Percentiles rank a stretch among this genome's conserved stretches.
phyloP scores from a whole-genome alignment of 2,797 vertebrate genomes.

The Tenualosa ilisha region DNA sequence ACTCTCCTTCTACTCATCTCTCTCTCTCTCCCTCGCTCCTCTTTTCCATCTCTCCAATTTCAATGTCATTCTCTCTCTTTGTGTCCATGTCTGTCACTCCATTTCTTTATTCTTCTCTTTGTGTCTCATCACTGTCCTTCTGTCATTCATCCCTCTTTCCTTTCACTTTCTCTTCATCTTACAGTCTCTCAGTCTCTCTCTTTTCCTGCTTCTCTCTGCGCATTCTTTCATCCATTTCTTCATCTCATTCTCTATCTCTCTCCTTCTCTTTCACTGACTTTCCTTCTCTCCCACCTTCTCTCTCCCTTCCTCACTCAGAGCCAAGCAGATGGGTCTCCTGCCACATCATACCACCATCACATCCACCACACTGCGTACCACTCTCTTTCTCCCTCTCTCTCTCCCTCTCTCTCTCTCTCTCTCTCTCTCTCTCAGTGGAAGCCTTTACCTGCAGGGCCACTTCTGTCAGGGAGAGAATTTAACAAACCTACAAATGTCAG shows the following conservation, averaged over 20 bases:
- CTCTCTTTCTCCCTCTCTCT: background rate
- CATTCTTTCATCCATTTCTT: background rate
- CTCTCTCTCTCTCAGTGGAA: slow-evolving; percentile 20
- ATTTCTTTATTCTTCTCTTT: background rate
- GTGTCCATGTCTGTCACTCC: background rate
- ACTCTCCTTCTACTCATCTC: background rate
- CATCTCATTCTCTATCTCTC: background rate
- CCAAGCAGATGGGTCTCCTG: slow-evolving; percentile 3
- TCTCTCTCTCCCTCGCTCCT: background rate
- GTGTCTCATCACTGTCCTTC: background rate
- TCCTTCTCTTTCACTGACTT: background rate
- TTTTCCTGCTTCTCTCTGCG: background rate
- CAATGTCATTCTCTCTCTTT: background rate
- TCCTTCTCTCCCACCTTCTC: background rate
- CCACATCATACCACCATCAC: background rate
- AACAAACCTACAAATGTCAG: slow-evolving; percentile 20
- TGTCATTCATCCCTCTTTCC: background rate
- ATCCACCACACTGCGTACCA: slow-evolving; percentile 12
- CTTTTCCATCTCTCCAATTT: background rate
- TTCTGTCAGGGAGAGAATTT: slow-evolving; percentile 15
- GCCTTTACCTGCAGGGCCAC: slow-evolving; percentile 2
- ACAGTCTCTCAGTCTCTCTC: background rate
- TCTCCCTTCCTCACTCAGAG: background rate
- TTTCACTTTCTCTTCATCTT: background rate
- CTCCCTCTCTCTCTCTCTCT: background rate